A percentile compares a stretch with the other conserved stretches of the same genome.
phyloP scores from a whole-genome alignment of 2,888 invertebrate genomes.

The Limnephilus lunatus region DNA sequence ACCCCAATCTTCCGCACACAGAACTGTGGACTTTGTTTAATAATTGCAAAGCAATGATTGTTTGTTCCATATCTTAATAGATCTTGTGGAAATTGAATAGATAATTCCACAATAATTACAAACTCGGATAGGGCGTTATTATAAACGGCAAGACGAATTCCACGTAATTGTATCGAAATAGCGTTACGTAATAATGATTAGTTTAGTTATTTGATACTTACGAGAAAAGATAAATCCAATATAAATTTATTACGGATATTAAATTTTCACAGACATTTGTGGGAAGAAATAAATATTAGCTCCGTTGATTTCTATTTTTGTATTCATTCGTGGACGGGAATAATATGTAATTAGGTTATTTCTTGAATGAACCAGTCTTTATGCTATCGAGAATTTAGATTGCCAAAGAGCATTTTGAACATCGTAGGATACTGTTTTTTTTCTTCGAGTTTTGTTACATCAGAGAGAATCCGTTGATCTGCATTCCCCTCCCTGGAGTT shows the following conservation, averaged over 20 bases:
- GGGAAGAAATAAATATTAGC: neutral
- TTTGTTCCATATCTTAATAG: slow-evolving; percentile 54
- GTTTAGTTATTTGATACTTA: neutral
- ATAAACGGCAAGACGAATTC: slow-evolving; percentile 6
- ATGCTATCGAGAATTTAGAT: neutral
- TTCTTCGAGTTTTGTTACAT: neutral
- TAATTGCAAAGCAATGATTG: slow-evolving; percentile 50
- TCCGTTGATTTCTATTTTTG: neutral
- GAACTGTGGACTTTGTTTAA: slow-evolving; percentile 41
- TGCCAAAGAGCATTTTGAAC: neutral
- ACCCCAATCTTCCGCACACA: slow-evolving; percentile 14
- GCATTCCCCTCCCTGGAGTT: no score
- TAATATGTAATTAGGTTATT: neutral
- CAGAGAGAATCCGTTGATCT: neutral
- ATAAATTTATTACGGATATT: neutral
- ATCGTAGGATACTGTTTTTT: neutral
- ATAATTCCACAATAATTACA: slow-evolving; percentile 50
- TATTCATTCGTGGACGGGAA: neutral
- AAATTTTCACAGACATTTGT: neutral
- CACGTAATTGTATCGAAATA: slow-evolving; percentile 40
- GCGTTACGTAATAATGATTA: neutral
- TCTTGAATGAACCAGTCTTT: neutral
- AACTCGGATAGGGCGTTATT: slow-evolving; percentile 30
- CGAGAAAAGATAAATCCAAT: neutral
- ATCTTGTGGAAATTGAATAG: slow-evolving; percentile 53